Evolutionary conservation across 37 sponge, comb jelly and placozoan species (phyloP).

Genomic region (Chondrosia reniformis): DNA sequence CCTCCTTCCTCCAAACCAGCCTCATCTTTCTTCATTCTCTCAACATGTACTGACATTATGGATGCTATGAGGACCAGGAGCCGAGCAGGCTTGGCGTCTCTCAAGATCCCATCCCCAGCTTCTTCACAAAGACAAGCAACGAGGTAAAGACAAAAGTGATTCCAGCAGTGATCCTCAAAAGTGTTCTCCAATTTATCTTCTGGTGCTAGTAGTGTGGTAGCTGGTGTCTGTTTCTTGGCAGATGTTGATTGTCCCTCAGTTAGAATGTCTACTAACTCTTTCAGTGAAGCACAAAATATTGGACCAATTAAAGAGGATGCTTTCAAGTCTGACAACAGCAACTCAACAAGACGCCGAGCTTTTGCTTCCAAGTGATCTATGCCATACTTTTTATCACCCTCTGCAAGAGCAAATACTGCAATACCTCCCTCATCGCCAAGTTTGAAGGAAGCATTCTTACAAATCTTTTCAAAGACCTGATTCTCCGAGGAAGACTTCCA

Average conservation of each 20-base stretch:
- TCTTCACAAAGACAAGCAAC: conserved; percentile 53
- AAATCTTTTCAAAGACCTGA: too few relatives aligned
- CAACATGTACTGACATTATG: conserved; percentile 36
- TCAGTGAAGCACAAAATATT: not conserved
- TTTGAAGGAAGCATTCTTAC: too few relatives aligned
- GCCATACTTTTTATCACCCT: too few relatives aligned
- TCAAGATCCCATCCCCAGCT: not conserved
- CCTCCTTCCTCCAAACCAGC: not conserved
- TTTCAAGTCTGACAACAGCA: not conserved
- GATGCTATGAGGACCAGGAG: not conserved
- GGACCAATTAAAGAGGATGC: not conserved
- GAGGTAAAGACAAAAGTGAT: conserved; percentile 26
- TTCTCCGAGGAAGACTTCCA: too few relatives aligned
- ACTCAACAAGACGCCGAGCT: not conserved
- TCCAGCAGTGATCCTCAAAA: not conserved
- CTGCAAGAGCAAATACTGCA: too few relatives aligned
- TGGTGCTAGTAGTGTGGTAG: too few relatives aligned
- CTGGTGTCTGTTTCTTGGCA: too few relatives aligned
- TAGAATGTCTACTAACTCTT: not conserved
- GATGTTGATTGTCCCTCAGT: not conserved
- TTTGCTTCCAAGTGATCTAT: not conserved
- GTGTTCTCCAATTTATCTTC: too few relatives aligned
- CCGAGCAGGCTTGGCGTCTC: not conserved
- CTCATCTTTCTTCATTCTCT: not conserved
- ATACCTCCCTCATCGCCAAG: too few relatives aligned